A percentile compares a stretch with the other conserved stretches of the same genome.
These are phyloP conservation scores for Cataglyphis rosenhaueri DNA, from an alignment of 2,888 invertebrate species.

Conservation along the genomic window DNA sequence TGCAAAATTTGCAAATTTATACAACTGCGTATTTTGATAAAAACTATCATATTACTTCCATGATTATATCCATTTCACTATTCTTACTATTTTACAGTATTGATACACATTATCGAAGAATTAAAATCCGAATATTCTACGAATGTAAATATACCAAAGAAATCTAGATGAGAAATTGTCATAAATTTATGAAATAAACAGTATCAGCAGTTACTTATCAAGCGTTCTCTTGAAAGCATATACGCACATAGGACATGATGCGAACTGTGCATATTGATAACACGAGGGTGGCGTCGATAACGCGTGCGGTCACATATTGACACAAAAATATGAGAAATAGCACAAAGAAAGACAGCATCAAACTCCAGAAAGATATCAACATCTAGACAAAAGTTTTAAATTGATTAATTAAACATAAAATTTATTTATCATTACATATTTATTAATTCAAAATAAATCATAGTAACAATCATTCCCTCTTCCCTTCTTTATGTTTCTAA, in stretches of 20 bases:
- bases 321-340: slow-evolving; percentile 18
- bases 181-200: background rate
- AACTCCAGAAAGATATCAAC: background rate
- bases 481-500: background rate
- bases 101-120: background rate
- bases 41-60: background rate
- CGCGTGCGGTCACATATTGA: background rate
- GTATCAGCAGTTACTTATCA: slow-evolving; percentile 10
- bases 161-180: background rate
- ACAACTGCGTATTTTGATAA: background rate
- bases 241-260: background rate
- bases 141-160: background rate
- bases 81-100: background rate
- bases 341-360: background rate
- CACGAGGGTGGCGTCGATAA: slow-evolving; percentile 14
- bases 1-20: background rate
- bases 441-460: background rate
- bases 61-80: background rate
- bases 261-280: background rate
- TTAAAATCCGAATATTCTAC: background rate
- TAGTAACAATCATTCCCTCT: background rate
- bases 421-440: background rate
- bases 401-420: background rate
- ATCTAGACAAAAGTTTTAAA: background rate
- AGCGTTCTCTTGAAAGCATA: background rate